Evolutionary conservation across 2,888 invertebrate genomes (phyloP), one percentile per base, ranked within the genome.

Genomic region (Dasypogon diadema): DNA sequence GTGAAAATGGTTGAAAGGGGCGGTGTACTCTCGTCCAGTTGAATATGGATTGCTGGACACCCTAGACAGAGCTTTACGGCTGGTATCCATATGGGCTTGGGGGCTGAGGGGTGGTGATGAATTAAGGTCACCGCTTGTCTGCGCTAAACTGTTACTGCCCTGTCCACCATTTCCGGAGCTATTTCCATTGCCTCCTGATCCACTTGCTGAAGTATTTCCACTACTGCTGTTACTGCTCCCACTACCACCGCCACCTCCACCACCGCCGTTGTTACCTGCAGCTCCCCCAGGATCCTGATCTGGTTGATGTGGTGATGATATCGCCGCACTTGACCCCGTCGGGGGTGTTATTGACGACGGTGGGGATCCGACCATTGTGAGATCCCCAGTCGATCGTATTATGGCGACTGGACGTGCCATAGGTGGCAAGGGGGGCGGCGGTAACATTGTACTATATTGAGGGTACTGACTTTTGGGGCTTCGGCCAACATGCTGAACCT

Each of bases 401-500:
- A 98, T 97, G 78, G 98, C 97, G 26, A 98, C 98, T 0, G 98
- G 98, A 79, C 98, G 89, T 2, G 98, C 97, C 95, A 98, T 96
- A 16, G 97, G 97, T 1, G 97, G 97, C 34, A 97, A 90, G 2
- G 97, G 97, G 5, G 97, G 96, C 24, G 97, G 97, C 4, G 97
- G 97, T 83, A 98, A 89, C 94, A 98, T 97, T 74, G 96, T 92
- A 83, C 94, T 95, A 82, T 88, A 84, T 80, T 92, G 92, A 87
- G 96, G 95, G 87, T 95, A 96, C 83, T 95, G 94, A 58, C 75
- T 65, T 85, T 92, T 92, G 26, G 92, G 91, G 87, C 91, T 92
- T 80, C 92, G 87, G 81, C 79, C 80, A 4, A 78, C 78, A 63
- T 82, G 81, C 24, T 82, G 82, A 26, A 82, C 77, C 74, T 82